Base-by-base conservation (phyloP, 2,113 vertebrate species). In the Bungarus multicinctus region DNA sequence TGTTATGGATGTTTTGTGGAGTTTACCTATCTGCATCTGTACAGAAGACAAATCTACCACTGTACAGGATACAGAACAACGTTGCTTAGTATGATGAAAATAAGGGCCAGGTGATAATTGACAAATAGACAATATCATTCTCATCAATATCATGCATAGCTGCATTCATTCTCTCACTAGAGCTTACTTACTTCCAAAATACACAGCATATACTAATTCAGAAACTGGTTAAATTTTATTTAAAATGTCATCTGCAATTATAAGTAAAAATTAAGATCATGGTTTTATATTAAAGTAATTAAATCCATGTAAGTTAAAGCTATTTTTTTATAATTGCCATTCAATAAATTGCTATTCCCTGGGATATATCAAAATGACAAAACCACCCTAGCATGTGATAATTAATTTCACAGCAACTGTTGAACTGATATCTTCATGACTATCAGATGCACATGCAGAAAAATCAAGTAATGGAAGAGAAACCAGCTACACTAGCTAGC, bases 161-260 rank as follows among this genome's bases (percentile, higher is more conserved):
- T 91, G 45, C 3, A 2, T 88, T 52, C 18, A 69, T 86, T 86
- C 74, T 94, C 57, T 89, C 90, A 92, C 86, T 25, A 91, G 55
- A 81, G 22, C 39, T 47, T 91, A 30, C 6, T 60, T 53, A 89
- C 20, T 1, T 60, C 7, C 3, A 45, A 16, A 34, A n/a, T 58
- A 58, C 8, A 20, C 8, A 93, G n/a, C 9, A 11, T 53, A 89
- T 23, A 88, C 18, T n/a, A 30, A 23, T 54, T 11, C n/a, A 55
- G 43, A 89, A 90, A 52, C 1, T 18, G 34, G 64, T 94, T 93
- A 92, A 12, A 30, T 89, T 57, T 55, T 88, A 58, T 43, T 81
- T 95, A 91, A 92, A 94, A 95, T 53, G 52, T 2, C 27, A 92
- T 57, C 89, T 91, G 16, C n/a, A 81, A 94, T 90, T 69, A 90